Conservation (phyloP, 1,140 invertebrate species). For the Drosophila subpulchrella region DNA sequence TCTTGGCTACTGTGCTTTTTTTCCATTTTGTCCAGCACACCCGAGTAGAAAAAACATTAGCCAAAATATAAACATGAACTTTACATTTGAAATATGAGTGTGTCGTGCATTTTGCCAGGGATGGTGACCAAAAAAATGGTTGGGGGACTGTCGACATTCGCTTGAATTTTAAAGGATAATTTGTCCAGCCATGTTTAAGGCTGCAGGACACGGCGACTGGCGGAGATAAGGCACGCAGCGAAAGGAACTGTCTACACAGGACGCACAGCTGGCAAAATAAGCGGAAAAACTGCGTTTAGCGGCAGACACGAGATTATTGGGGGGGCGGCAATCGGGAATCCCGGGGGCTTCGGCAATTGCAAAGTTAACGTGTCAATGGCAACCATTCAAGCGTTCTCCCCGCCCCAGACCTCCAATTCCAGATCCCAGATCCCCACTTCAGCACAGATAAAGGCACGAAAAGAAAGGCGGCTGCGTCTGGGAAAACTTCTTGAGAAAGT, state of each 20-base stretch:
- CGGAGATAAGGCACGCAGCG: slow-evolving; percentile 72
- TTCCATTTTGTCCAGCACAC: slow-evolving; percentile 31
- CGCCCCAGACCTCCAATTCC: background rate
- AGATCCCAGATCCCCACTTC: slow-evolving; percentile 4
- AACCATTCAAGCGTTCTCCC: slow-evolving; percentile 53
- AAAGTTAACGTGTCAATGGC: slow-evolving; percentile 81
- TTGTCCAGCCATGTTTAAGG: slow-evolving; percentile 42
- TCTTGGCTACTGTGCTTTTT: slow-evolving; percentile 26
- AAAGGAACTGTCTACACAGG: slow-evolving; percentile 72
- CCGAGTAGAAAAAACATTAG: slow-evolving; percentile 75
- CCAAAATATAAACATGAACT: slow-evolving; percentile 84
- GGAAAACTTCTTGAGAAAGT: slow-evolving; percentile 77
- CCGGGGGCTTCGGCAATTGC: slow-evolving; percentile 61
- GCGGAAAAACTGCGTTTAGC: slow-evolving; percentile 77
- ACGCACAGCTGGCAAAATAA: slow-evolving; percentile 65
- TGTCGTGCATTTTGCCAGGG: slow-evolving; percentile 29
- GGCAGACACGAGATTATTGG: slow-evolving; percentile 50
- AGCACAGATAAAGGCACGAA: slow-evolving; percentile 68
- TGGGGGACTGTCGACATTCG: background rate
- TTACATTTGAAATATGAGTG: slow-evolving; percentile 72
- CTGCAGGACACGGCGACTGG: slow-evolving; percentile 58
- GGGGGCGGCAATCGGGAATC: slow-evolving; percentile 4
- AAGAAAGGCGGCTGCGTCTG: slow-evolving; percentile 67
- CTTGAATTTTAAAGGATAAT: slow-evolving; percentile 54
- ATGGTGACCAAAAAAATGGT: background rate